phyloP scores from a whole-genome alignment of 2,113 vertebrate species.

The Paracanthobrama guichenoti region DNA sequence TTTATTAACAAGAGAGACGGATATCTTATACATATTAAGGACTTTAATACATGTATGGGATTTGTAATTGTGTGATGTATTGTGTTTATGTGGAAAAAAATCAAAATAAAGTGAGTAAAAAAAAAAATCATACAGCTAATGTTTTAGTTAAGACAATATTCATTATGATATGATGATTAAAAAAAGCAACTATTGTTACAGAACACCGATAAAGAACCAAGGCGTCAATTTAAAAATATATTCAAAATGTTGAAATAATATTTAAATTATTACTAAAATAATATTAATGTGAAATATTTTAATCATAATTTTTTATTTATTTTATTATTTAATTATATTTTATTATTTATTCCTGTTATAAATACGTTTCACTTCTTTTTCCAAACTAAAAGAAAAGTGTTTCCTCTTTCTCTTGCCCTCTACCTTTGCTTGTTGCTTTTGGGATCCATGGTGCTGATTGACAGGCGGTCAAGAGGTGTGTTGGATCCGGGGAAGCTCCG shows the following conservation, averaged over 20 bases:
- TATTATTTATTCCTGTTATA: not conserved
- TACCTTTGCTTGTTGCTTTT: slow-evolving; percentile 85
- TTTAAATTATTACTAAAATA: not conserved
- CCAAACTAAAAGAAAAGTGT: not conserved
- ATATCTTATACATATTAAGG: too few relatives aligned
- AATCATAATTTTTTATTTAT: too few relatives aligned
- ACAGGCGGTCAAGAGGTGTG: slow-evolving; percentile 85
- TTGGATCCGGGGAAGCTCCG: slow-evolving; percentile 85
- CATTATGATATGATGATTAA: not conserved
- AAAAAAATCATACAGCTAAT: not conserved
- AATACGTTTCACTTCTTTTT: not conserved
- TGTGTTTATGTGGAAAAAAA: too few relatives aligned
- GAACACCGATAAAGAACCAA: not conserved
- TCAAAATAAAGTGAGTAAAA: too few relatives aligned
- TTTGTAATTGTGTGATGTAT: too few relatives aligned
- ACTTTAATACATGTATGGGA: too few relatives aligned
- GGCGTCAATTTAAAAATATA: not conserved
- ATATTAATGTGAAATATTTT: not conserved
- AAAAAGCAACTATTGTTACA: not conserved
- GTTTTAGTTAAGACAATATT: not conserved
- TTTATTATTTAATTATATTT: too few relatives aligned
- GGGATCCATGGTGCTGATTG: slow-evolving; percentile 74
- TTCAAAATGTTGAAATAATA: not conserved
- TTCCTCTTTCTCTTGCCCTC: slow-evolving; percentile 9
- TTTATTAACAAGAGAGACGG: too few relatives aligned